Evolutionary conservation across 2,113 vertebrate genomes (phyloP), one percentile per base, ranked within the genome.

Genomic region (Arenaria interpres): DNA sequence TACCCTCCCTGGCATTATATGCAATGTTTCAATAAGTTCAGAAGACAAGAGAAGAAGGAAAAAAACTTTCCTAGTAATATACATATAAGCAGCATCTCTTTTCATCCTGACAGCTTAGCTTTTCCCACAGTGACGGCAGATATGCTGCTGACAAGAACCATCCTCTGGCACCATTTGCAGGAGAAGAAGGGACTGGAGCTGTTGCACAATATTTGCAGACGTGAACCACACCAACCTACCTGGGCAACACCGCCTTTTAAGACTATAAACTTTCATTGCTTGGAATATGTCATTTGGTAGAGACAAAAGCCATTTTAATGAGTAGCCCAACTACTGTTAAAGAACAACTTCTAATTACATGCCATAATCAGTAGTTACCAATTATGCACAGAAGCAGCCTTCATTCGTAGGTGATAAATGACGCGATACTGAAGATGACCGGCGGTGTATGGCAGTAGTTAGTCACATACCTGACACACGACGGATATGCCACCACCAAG

Each of bases 391-490:
- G 43, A n/a, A 5, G 28, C 54, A 59, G 35, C 23, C 46, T 67
- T 69, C 22, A 63, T 68, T 93, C 14, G 14, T 18, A 43, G 9
- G 39, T 48, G 46, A 53, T 62, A 66, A 77, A 37, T 14, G 25
- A 80, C 0, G 0, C 10, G 20, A 78, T 4, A 28, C 18, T 30
- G 28, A 54, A 35, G 35, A 32, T 28, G 32, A 63, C 2, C 1
- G n/a, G n/a, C n/a, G n/a, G n/a, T 2, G 20, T 5, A 25, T 5
- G 46, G 84, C 54, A 73, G 57, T 21, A 53, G 21, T 89, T 3
- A 76, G 54, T 86, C 63, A 80, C 68, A 30, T 27, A 45, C 20
- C 45, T 32, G 50, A 48, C 33, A 77, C 24, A 54, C 1, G 1
- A 53, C 0, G 2, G 45, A 45, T 19, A 8, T 5, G 54, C 3